phyloP scores from a whole-genome alignment of 2,113 vertebrate species.

The Cervus canadensis region DNA sequence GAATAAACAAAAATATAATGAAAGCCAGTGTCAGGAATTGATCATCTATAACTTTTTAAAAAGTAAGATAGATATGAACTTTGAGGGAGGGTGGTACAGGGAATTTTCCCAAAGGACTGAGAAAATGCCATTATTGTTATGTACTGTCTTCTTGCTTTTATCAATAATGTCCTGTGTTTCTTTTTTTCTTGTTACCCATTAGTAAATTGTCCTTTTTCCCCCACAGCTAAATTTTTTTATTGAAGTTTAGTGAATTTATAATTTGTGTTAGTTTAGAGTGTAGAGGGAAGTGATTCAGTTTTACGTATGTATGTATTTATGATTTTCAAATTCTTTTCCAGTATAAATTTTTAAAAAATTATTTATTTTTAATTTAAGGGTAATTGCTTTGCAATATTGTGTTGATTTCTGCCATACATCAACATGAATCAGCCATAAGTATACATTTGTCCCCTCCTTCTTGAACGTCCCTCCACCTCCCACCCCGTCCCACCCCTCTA shows the following conservation, averaged over 20 bases:
- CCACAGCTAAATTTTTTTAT: neutral
- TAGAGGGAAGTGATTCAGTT: neutral
- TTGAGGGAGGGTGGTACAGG: neutral
- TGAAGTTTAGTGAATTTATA: neutral
- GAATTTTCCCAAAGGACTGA: neutral
- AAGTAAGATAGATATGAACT: neutral
- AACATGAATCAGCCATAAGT: neutral
- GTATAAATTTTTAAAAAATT: neutral
- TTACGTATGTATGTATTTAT: neutral
- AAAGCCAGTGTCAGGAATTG: neutral
- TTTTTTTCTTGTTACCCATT: neutral
- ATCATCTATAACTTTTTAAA: neutral
- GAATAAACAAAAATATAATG: neutral
- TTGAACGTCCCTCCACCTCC: neutral
- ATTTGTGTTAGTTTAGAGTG: neutral
- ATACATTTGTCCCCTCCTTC: neutral
- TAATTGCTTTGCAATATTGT: neutral
- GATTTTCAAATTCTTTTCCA: neutral
- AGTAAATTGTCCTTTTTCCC: neutral
- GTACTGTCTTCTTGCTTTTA: neutral
- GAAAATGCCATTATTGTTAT: neutral
- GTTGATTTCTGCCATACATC: neutral
- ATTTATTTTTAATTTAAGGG: neutral
- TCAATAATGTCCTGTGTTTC: neutral
- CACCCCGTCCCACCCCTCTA: neutral